A percentile compares a stretch with the other conserved stretches of the same genome.
phyloP scores from a whole-genome alignment of 2,113 vertebrate genomes.

The Actinemys pallida region DNA sequence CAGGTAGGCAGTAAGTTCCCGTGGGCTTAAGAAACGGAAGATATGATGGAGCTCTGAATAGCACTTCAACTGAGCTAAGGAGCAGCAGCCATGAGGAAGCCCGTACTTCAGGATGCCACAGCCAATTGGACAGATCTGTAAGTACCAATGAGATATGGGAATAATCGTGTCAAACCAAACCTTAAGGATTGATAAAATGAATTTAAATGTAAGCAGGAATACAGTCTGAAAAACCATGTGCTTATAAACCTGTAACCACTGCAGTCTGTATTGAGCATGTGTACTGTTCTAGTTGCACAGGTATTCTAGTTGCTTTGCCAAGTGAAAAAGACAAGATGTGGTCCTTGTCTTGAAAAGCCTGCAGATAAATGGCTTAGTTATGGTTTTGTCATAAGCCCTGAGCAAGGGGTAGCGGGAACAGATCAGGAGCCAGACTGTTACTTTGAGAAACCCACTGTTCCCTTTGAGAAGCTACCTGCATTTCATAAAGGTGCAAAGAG shows the following conservation, averaged over 20 bases:
- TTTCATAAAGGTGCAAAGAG: not conserved
- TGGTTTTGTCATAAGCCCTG: not conserved
- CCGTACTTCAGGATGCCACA: not conserved
- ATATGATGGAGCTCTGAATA: fast-evolving
- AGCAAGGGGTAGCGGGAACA: not conserved
- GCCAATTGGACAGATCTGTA: not conserved
- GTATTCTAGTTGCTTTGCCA: not conserved
- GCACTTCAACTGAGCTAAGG: fast-evolving
- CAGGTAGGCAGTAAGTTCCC: not conserved
- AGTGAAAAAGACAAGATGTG: not conserved
- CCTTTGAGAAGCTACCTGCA: not conserved
- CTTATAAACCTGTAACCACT: not conserved
- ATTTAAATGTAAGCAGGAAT: not conserved
- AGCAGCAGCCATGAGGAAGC: not conserved
- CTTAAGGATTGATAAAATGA: not conserved
- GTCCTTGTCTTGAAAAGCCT: not conserved
- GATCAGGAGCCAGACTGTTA: not conserved
- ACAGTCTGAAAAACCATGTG: not conserved
- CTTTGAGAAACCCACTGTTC: not conserved
- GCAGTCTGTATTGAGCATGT: not conserved
- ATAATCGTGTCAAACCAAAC: not conserved
- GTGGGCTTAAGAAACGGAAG: not conserved
- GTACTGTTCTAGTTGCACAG: not conserved
- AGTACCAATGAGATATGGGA: not conserved
- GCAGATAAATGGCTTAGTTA: not conserved